Conservation (phyloP, 2,113 vertebrate species). For the Tylochromis polylepis region DNA sequence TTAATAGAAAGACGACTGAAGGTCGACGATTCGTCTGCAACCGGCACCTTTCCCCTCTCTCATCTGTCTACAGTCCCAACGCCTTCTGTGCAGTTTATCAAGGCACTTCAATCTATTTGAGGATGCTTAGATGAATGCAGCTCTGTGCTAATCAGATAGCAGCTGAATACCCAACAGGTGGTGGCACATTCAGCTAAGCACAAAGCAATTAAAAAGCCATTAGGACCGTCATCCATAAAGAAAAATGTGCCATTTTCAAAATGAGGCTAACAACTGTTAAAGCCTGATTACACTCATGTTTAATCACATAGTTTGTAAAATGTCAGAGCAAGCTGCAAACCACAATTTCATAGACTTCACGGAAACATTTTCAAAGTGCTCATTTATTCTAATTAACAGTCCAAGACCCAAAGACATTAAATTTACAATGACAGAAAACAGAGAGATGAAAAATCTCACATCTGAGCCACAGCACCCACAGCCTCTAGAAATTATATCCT, state of each 20-base stretch:
- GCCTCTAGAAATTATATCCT: not conserved
- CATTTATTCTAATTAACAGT: not conserved
- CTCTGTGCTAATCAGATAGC: not conserved
- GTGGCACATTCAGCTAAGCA: not conserved
- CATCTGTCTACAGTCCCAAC: not conserved
- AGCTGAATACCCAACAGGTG: constrained; percentile 1
- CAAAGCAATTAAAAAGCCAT: constrained; percentile 19
- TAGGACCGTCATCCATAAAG: not conserved
- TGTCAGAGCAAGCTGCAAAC: not conserved
- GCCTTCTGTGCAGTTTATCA: not conserved
- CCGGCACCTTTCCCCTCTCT: not conserved
- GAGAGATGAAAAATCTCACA: not conserved
- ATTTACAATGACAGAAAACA: not conserved
- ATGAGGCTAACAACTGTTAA: not conserved
- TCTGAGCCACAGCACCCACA: not conserved
- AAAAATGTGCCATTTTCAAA: not conserved
- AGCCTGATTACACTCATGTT: not conserved
- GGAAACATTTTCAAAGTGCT: not conserved
- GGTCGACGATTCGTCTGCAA: not conserved
- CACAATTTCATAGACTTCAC: not conserved
- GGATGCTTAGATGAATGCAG: not conserved
- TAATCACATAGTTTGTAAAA: not conserved
- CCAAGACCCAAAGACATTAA: not conserved
- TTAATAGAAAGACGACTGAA: not conserved
- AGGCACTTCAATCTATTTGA: not conserved